Evolutionary conservation across 92 coral and sea anemone species (phyloP).

Genomic region (Virgularia gustaviana): DNA sequence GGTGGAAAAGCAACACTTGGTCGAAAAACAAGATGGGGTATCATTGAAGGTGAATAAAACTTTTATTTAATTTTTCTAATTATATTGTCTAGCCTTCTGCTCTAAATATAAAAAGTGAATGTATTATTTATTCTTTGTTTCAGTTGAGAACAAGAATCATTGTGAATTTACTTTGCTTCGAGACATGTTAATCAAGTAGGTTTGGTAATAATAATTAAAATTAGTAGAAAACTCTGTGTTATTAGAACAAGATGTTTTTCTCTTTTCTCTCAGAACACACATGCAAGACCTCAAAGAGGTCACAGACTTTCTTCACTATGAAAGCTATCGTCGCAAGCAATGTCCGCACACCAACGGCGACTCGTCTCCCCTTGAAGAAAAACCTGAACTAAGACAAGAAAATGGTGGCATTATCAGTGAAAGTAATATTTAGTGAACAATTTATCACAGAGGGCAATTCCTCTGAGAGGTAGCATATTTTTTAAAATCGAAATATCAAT

Average conservation of each 20-base stretch:
- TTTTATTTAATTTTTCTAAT: too few relatives aligned
- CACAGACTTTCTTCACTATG: conserved; percentile 87
- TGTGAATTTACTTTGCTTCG: conserved; percentile 91
- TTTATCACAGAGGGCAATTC: too few relatives aligned
- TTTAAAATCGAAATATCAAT: too few relatives aligned
- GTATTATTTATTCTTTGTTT: conserved; percentile 45
- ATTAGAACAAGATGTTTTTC: background rate
- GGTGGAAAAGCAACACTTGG: conserved; percentile 95
- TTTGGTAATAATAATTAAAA: background rate
- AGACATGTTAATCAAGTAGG: conserved; percentile 96
- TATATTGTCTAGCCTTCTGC: too few relatives aligned
- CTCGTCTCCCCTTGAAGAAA: conserved; percentile 36
- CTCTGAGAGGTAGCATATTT: too few relatives aligned
- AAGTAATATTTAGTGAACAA: conserved; percentile 14
- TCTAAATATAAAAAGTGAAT: too few relatives aligned
- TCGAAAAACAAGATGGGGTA: conserved; percentile 95
- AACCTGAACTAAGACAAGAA: conserved; percentile 17
- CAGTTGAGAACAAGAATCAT: conserved; percentile 98
- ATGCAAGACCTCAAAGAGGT: conserved; percentile 99
- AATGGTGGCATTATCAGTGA: conserved; percentile 31
- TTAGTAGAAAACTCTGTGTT: background rate
- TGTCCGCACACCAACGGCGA: conserved; percentile 23
- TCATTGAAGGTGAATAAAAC: conserved; percentile 66
- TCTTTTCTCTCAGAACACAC: conserved; percentile 65
- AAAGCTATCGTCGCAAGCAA: conserved; percentile 72